Base-by-base conservation (phyloP, 1,140 invertebrate genomes). In the Listronotus bonariensis region DNA sequence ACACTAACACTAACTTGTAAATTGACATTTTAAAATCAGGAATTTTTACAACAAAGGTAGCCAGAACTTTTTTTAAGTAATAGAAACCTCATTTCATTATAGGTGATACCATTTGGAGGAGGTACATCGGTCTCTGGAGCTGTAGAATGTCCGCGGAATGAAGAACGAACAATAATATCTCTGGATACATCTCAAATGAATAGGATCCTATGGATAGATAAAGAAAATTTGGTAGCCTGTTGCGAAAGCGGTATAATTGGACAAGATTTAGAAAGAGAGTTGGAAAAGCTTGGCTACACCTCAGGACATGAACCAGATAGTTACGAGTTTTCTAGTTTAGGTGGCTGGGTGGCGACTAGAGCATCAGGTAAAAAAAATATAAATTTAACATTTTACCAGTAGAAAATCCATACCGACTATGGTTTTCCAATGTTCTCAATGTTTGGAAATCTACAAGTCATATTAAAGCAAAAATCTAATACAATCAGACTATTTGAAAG, bases 321-420 rank as follows among this genome's bases (percentile, higher is more conserved):
- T 7, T 96, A 95, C 79, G 97, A 99, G 81, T 99, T 99, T 78
- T 94, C 92, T 11, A 97, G 96, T 68, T 82, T 99, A 8, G 97
- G 97, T 11, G 97, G 97, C n/a, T 99, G 97, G 97, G 93, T 99
- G 10, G 96, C 97, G 0, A 99, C 97, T 0, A 81, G 96, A 70
- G 97, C 97, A 0, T 98, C 95, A 18, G 75, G 73, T 74, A 46
- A 36, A 36, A 36, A 36, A 36, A 10, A 36, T 36, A 5, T 1
- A 26, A 26, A 26, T 26, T 26, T 3, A 3, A 5, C 2, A 26
- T 26, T 26, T 3, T 26, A 5, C 2, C 20, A 26, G 2, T 5
- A 26, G 5, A 5, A 26, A 26, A 26, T 26, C 1, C 20, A 26
- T 26, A 26, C 20, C 5, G 2, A 26, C 20, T 26, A 26, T 26